Conservation (phyloP, 2,888 invertebrate species). For the Arrhopalites spinosus region DNA sequence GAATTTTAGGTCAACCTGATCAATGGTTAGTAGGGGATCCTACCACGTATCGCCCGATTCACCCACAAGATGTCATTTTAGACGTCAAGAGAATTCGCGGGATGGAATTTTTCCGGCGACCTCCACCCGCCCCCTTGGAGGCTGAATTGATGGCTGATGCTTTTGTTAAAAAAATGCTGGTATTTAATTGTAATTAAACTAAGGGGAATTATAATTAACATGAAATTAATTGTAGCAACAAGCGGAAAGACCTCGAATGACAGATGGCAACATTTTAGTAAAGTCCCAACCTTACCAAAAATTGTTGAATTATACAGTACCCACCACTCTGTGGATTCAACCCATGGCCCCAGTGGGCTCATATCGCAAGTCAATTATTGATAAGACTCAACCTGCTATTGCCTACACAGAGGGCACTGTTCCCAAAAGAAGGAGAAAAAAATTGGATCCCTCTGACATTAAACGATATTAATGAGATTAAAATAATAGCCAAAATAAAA, state of each 20-base stretch:
- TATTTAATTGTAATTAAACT: neutral
- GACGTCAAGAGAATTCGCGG: constrained; percentile 42
- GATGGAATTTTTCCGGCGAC: constrained; percentile 38
- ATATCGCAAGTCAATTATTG: constrained; percentile 18
- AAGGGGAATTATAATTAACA: neutral
- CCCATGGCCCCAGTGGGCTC: constrained; percentile 36
- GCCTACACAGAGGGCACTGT: constrained; percentile 18
- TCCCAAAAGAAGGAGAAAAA: constrained; percentile 3
- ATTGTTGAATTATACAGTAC: constrained; percentile 6
- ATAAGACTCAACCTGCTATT: constrained; percentile 6
- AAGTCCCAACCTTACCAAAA: constrained; percentile 26
- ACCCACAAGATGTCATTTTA: constrained; percentile 38
- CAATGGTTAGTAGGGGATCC: constrained; percentile 40
- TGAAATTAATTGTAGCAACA: constrained; percentile 23
- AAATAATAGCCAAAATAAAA: neutral
- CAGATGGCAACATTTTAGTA: constrained; percentile 14
- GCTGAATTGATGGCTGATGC: constrained; percentile 32
- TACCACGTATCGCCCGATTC: constrained; percentile 12
- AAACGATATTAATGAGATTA: constrained; percentile 7
- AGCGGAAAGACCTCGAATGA: constrained; percentile 33
- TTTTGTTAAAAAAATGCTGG: constrained; percentile 26
- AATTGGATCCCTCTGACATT: neutral
- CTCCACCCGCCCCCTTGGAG: constrained; percentile 20
- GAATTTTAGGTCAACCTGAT: constrained; percentile 31
- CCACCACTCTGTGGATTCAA: constrained; percentile 33